Conservation (phyloP, 2,888 invertebrate genomes). For the Lepidocyrtinus sp. region DNA sequence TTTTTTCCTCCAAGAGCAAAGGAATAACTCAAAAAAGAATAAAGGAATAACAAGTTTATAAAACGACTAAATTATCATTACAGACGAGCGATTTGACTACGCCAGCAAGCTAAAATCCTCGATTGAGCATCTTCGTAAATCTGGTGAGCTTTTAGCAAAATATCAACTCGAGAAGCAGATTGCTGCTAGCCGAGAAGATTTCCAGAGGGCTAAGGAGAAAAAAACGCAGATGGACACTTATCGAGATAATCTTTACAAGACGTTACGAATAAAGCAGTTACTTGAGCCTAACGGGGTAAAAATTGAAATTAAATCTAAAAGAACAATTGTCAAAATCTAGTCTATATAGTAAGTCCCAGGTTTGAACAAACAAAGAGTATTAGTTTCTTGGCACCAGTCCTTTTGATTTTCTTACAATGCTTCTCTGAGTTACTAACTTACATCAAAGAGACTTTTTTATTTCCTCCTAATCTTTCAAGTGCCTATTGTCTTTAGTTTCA, state of each 20-base stretch:
- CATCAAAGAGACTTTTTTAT: not conserved
- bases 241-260: slow-evolving; percentile 82
- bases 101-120: slow-evolving; percentile 91
- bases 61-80: too few relatives aligned
- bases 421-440: not conserved
- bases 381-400: slow-evolving; percentile 2
- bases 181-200: slow-evolving; percentile 93
- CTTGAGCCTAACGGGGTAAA: slow-evolving; percentile 85
- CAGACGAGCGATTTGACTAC: slow-evolving; percentile 94
- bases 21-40: too few relatives aligned
- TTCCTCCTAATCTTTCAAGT: slow-evolving; percentile 13
- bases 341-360: too few relatives aligned
- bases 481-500: not conserved
- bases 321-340: too few relatives aligned
- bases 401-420: slow-evolving; percentile 20
- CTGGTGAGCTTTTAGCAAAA: slow-evolving; percentile 91
- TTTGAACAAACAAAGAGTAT: too few relatives aligned
- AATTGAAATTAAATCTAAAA: slow-evolving; percentile 44
- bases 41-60: too few relatives aligned
- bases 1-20: too few relatives aligned
- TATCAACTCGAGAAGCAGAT: slow-evolving; percentile 93
- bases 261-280: slow-evolving; percentile 82
- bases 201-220: slow-evolving; percentile 90
- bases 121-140: slow-evolving; percentile 85
- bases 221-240: slow-evolving; percentile 92